These are phyloP conservation scores for Frankliniella intonsa DNA, from an alignment of 2,888 invertebrate genomes.

Conservation along the genomic window DNA sequence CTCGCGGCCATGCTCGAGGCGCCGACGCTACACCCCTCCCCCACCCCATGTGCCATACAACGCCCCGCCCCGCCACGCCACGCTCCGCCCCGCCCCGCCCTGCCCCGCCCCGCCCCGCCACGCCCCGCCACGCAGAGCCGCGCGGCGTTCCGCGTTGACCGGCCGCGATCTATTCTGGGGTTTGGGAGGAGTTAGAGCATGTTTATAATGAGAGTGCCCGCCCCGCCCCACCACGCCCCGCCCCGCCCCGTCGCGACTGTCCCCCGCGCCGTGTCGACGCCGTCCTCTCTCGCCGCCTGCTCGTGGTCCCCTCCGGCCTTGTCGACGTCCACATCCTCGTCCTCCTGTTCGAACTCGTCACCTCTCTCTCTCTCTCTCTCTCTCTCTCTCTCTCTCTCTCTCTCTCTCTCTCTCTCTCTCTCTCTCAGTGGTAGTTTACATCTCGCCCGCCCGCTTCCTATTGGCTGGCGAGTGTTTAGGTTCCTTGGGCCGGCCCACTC, in stretches of 20 bases:
- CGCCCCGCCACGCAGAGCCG: not conserved
- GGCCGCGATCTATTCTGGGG: not conserved
- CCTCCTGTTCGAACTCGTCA: not conserved
- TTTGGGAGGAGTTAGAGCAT: conserved; percentile 19
- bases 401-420: not conserved
- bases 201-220: conserved; percentile 8
- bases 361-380: not conserved
- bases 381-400: not conserved
- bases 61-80: not conserved
- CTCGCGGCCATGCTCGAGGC: too few relatives aligned
- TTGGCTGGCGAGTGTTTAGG: too few relatives aligned
- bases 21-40: not conserved
- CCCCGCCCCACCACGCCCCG: not conserved
- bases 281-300: too few relatives aligned
- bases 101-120: not conserved
- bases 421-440: not conserved
- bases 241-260: not conserved
- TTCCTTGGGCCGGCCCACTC: too few relatives aligned
- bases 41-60: not conserved
- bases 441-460: too few relatives aligned
- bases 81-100: not conserved
- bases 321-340: too few relatives aligned
- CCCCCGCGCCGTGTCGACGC: not conserved
- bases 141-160: not conserved
- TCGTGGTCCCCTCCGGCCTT: too few relatives aligned